Evolutionary conservation across 2,113 vertebrate genomes (phyloP).

Genomic region (Phrynocephalus versicolor): DNA sequence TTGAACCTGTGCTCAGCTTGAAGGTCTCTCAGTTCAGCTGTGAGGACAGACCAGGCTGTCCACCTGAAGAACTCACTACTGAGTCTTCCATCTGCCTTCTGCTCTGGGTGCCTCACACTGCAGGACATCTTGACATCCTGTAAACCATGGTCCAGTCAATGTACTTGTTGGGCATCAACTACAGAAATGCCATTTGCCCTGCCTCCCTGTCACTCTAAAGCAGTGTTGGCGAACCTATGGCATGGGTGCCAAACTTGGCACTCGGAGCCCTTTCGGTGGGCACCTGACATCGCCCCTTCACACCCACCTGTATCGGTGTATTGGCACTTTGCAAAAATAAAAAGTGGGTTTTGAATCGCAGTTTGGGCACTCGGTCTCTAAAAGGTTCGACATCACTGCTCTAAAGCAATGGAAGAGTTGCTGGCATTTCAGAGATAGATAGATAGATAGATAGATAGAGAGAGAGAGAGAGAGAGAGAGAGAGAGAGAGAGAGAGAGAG

Average conservation of each 20-base stretch:
- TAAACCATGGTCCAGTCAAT: background rate
- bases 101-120: background rate
- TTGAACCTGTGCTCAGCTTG: background rate
- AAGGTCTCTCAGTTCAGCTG: background rate
- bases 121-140: background rate
- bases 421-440: constrained; percentile 52
- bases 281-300: no score
- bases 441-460: no score
- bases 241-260: no score
- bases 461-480: no score
- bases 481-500: no score
- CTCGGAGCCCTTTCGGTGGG: no score
- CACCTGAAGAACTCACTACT: background rate
- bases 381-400: no score
- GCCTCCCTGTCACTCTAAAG: constrained; percentile 4
- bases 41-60: background rate
- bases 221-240: no score
- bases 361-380: no score
- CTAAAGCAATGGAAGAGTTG: constrained; percentile 37
- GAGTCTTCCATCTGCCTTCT: background rate
- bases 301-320: no score
- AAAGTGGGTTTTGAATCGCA: no score
- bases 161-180: background rate
- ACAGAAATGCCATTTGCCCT: background rate
- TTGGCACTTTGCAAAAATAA: no score